phyloP scores from a whole-genome alignment of 92 coral and sea anemone genomes.

The Paramuricea clavata region DNA sequence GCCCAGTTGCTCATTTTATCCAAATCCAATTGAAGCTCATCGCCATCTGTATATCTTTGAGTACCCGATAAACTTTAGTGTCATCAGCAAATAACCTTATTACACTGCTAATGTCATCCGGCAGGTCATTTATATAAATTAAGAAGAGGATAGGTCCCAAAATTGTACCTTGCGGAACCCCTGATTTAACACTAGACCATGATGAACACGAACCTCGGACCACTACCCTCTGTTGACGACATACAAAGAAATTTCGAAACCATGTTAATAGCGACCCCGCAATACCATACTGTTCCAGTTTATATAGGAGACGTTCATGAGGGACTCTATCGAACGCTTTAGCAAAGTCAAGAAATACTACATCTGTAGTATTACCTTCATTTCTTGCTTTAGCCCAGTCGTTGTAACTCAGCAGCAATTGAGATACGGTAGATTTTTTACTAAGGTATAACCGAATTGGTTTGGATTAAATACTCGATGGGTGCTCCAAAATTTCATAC shows the following conservation, averaged over 20 bases:
- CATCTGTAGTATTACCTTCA: not conserved
- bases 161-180: conserved; percentile 55
- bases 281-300: conserved; percentile 42
- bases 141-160: conserved; percentile 47
- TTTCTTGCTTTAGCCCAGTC: conserved; percentile 4
- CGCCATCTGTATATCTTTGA: conserved; percentile 2
- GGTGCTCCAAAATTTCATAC: conserved; percentile 15
- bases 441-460: not conserved
- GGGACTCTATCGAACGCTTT: conserved; percentile 30
- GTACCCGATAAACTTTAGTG: conserved; percentile 46
- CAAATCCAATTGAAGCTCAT: conserved; percentile 26
- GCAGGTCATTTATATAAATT: too few species aligned
- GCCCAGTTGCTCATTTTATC: not conserved
- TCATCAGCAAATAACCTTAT: conserved; percentile 41
- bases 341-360: too few species aligned
- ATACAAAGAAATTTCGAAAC: conserved; percentile 33
- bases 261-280: conserved; percentile 37
- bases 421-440: conserved; percentile 2
- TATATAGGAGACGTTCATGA: conserved; percentile 38
- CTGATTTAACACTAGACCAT: conserved; percentile 42
- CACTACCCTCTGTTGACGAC: conserved; percentile 35
- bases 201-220: conserved; percentile 42
- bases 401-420: conserved; percentile 7
- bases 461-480: conserved; percentile 1
- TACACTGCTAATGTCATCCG: not conserved